These are phyloP conservation scores for Drosophila limbata DNA, from an alignment of 2,888 invertebrate genomes.

Conservation along the genomic window DNA sequence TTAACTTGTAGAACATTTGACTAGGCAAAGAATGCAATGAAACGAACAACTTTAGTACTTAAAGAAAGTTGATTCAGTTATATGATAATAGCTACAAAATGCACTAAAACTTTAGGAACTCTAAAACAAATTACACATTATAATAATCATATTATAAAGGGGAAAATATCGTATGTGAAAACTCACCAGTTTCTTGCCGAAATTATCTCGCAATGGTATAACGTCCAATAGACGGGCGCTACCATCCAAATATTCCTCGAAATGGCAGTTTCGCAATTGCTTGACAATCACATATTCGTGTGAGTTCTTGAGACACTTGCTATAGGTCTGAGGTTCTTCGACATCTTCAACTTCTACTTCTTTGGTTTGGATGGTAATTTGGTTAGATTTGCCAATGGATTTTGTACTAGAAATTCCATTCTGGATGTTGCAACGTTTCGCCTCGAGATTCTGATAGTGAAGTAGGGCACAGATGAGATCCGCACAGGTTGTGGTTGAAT, in stretches of 20 bases:
- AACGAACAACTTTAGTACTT: no score
- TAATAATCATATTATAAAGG: neutral
- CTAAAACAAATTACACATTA: no score
- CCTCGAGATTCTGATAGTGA: conserved; percentile 85
- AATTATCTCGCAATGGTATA: conserved; percentile 61
- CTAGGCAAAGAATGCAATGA: no score
- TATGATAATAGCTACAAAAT: no score
- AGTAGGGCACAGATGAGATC: conserved; percentile 91
- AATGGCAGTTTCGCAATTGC: conserved; percentile 68
- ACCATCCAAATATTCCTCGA: conserved; percentile 81
- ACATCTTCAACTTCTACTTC: conserved; percentile 26
- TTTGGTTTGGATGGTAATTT: conserved; percentile 57
- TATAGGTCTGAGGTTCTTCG: conserved; percentile 3
- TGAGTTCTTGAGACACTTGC: conserved; percentile 28
- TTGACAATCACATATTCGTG: conserved; percentile 77
- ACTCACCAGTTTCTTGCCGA: conserved; percentile 59
- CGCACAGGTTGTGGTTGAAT: conserved; percentile 91
- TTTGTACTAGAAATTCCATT: conserved; percentile 1
- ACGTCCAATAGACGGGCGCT: conserved; percentile 77
- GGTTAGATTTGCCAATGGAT: conserved; percentile 34
- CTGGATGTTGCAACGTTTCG: neutral
- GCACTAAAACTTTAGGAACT: no score
- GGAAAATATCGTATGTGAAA: neutral
- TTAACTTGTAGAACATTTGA: no score
- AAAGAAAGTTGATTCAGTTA: no score